Evolutionary conservation across 30 jellyfish, hydroid and myxozoan species (phyloP), one percentile per base, ranked within the genome.

Genomic region (Hydra vulgaris): DNA sequence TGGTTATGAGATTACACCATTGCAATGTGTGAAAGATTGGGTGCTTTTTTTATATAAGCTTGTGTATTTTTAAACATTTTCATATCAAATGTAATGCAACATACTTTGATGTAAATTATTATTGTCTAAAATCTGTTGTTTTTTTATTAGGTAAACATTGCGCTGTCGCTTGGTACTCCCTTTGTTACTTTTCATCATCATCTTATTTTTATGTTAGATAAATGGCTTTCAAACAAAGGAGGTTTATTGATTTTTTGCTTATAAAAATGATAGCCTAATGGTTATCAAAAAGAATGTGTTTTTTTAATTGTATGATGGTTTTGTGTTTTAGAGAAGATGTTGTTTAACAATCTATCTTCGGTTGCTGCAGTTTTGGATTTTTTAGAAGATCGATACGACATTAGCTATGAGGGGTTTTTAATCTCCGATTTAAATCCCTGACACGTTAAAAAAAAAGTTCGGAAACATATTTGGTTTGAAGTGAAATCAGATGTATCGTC

Each of bases 151-250:
- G 88, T 91, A 16, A 93, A 91, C 23, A 91, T 83, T 24, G 83
- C 96, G 16, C 55, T 91, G 70, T 83, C 95, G 61, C 76, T 86
- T 27, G 98, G 98, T 52, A 80, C 95, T 18, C 95, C 95, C 17
- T 86, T 91, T 71, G 79, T 87, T 0, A 81, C 95, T 1, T 91
- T 91, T 80, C 98, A 91, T 66, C 98, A 87, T 73, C 98, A 91
- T 56, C 84, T 91, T 27, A 91, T 91, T 83, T 91, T 79, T 89
- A 91, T 91, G 98, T 70, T 83, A 27, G 98, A 91, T 25, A 86
- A 83, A 70, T 80, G 94, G 68, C 96, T 82, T n/a, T 56, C 96
- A 21, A 91, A 91, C 54, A 74, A 89, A 66, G 95, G 98, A 70
- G 55, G 23, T 23, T 3, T 15, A 21, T 12, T 23, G 20, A 20